A percentile compares a stretch with the other conserved stretches of the same genome.
Conservation (phyloP, 2,797 vertebrate species). For the Sebastolobus altivelis region DNA sequence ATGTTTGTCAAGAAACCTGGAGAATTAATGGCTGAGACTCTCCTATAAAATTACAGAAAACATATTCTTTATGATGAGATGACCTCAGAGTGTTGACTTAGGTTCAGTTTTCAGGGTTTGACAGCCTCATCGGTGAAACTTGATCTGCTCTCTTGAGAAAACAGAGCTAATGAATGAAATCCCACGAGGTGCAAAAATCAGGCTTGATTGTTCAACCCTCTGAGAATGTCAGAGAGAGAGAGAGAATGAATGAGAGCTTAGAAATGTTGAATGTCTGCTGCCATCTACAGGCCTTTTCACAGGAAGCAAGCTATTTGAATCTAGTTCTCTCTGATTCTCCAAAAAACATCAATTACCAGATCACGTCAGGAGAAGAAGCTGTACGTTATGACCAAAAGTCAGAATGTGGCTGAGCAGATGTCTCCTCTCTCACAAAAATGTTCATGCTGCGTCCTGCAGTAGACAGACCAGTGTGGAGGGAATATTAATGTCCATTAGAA, state of each 20-base stretch:
- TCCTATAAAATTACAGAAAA: conserved; percentile 53
- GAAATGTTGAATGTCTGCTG: conserved; percentile 45
- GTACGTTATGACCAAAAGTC: not conserved
- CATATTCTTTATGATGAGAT: conserved; percentile 45
- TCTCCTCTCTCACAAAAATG: not conserved
- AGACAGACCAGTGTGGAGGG: not conserved
- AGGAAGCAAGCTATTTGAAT: not conserved
- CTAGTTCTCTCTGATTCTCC: not conserved
- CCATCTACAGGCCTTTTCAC: conserved; percentile 54
- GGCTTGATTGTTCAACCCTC: conserved; percentile 15
- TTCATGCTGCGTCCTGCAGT: not conserved
- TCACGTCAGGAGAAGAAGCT: conserved; percentile 13
- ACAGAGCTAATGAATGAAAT: conserved; percentile 54
- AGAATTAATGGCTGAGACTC: conserved; percentile 45
- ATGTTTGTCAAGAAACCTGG: conserved; percentile 35
- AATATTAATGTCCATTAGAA: conserved; percentile 18
- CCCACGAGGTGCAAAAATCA: conserved; percentile 39
- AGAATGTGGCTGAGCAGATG: conserved; percentile 23
- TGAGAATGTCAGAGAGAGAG: conserved; percentile 1
- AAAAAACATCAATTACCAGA: not conserved
- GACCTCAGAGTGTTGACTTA: conserved; percentile 73
- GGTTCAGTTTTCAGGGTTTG: conserved; percentile 59
- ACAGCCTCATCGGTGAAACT: conserved; percentile 53
- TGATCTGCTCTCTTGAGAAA: conserved; percentile 40
- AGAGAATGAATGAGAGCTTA: not conserved